Conservation (phyloP, 2,888 invertebrate species). For the Cataglyphis albicans region DNA sequence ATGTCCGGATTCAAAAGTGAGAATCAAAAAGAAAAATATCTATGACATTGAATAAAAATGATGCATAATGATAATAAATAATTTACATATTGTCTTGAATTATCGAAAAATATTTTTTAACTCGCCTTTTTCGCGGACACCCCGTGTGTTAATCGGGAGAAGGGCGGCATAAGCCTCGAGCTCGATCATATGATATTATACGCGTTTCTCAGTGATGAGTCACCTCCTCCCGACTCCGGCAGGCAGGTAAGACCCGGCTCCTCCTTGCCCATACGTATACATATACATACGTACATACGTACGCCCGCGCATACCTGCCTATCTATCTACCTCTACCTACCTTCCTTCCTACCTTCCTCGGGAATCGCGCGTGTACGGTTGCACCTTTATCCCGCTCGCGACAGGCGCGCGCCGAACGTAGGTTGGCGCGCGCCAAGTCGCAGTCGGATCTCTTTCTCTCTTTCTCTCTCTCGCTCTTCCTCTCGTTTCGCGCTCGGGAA, state of each 20-base stretch:
- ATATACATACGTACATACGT: conserved; percentile 49
- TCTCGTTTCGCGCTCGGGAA: conserved; percentile 62
- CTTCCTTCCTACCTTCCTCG: conserved; percentile 20
- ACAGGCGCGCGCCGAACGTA: conserved; percentile 65
- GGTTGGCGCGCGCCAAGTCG: conserved; percentile 63
- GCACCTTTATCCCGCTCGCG: conserved; percentile 61
- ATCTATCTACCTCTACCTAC: conserved; percentile 10
- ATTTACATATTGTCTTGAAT: background rate
- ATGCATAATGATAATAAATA: background rate
- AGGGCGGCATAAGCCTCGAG: conserved; percentile 46
- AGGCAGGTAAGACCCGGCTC: conserved; percentile 43
- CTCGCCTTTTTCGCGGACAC: conserved; percentile 26
- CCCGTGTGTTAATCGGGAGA: conserved; percentile 21
- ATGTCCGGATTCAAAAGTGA: background rate
- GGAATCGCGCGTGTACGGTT: conserved; percentile 57
- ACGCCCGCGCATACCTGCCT: conserved; percentile 58
- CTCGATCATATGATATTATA: conserved; percentile 55
- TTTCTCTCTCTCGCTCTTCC: background rate
- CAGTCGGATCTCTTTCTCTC: conserved; percentile 27
- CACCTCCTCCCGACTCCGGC: conserved; percentile 57
- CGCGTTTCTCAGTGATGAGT: conserved; percentile 69
- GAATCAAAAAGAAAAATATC: background rate
- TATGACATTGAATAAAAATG: background rate
- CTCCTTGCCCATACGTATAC: conserved; percentile 22
- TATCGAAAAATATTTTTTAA: background rate